Percentiles rank a stretch among this genome's conserved stretches.
Evolutionary conservation across 2,888 invertebrate genomes (phyloP).

Genomic region (Oxytorus armatus): DNA sequence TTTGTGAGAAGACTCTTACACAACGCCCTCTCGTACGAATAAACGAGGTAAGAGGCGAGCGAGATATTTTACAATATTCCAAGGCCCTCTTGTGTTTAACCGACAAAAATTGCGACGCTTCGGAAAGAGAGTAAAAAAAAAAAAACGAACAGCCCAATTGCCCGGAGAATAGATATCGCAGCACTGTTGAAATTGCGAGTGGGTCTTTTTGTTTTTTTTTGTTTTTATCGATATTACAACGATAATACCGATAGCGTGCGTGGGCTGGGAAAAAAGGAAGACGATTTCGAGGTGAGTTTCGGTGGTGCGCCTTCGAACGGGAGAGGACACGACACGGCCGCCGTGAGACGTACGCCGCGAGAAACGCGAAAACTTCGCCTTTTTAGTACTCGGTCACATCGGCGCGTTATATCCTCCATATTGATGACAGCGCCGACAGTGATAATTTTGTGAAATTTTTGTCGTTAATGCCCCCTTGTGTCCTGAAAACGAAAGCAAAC

Average conservation of each 20-base stretch:
- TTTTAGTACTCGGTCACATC: too few species aligned
- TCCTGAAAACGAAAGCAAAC: conserved; percentile 84
- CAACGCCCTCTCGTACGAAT: conserved; percentile 87
- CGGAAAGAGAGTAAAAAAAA: conserved; percentile 19
- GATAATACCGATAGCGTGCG: conserved; percentile 12
- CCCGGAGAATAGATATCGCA: too few species aligned
- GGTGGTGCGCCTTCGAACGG: conserved; percentile 56
- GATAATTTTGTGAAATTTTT: conserved; percentile 89
- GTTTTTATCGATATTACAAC: conserved; percentile 5
- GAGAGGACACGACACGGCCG: conserved; percentile 47
- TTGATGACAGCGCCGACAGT: conserved; percentile 90
- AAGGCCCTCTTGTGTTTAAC: conserved; percentile 50
- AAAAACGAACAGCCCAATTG: conserved; percentile 40
- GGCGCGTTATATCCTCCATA: conserved; percentile 85
- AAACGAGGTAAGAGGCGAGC: conserved; percentile 79
- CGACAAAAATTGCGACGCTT: conserved; percentile 65
- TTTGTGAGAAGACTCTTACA: conserved; percentile 83
- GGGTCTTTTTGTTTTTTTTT: conserved; percentile 4
- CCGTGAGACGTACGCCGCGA: conserved; percentile 48
- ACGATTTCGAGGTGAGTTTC: conserved; percentile 48
- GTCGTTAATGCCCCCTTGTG: conserved; percentile 88
- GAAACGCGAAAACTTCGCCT: conserved; percentile 40
- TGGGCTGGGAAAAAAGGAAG: conserved; percentile 11
- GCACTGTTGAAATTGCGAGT: too few species aligned
- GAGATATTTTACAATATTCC: conserved; percentile 73